Evolutionary conservation across 2,888 invertebrate species (phyloP).

Genomic region (Nomada hirtipes): DNA sequence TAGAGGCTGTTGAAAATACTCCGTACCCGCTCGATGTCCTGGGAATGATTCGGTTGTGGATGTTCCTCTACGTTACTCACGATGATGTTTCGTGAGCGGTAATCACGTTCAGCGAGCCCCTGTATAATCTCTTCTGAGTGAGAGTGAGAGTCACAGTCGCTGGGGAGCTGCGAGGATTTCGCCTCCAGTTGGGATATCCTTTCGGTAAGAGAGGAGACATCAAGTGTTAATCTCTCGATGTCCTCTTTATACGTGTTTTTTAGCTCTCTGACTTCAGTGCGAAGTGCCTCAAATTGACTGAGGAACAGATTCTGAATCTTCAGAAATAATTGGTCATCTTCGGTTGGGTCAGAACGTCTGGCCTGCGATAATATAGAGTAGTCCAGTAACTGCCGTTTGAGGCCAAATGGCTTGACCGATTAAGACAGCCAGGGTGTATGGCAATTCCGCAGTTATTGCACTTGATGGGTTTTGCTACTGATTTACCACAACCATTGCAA

Average conservation of each 20-base stretch:
- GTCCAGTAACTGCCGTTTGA: background rate
- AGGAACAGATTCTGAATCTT: background rate
- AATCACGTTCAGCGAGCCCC: background rate
- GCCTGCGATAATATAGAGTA: background rate
- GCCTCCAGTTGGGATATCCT: background rate
- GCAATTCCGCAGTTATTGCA: too few species aligned
- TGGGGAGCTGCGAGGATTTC: background rate
- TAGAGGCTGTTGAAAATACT: background rate
- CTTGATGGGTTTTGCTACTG: too few species aligned
- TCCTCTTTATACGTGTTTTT: background rate
- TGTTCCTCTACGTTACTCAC: background rate
- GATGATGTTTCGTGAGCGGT: background rate
- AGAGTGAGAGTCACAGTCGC: background rate
- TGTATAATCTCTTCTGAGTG: background rate
- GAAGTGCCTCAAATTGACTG: background rate
- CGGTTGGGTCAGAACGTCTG: background rate
- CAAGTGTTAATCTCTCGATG: background rate
- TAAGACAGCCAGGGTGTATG: too few species aligned
- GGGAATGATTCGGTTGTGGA: background rate
- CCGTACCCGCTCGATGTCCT: background rate
- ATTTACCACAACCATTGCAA: too few species aligned
- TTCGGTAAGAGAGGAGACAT: background rate
- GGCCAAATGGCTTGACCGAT: too few species aligned
- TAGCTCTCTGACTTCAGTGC: background rate
- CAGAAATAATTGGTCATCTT: background rate